Evolutionary conservation across 2,113 vertebrate species (phyloP).

Genomic region (Marmota flaviventris): DNA sequence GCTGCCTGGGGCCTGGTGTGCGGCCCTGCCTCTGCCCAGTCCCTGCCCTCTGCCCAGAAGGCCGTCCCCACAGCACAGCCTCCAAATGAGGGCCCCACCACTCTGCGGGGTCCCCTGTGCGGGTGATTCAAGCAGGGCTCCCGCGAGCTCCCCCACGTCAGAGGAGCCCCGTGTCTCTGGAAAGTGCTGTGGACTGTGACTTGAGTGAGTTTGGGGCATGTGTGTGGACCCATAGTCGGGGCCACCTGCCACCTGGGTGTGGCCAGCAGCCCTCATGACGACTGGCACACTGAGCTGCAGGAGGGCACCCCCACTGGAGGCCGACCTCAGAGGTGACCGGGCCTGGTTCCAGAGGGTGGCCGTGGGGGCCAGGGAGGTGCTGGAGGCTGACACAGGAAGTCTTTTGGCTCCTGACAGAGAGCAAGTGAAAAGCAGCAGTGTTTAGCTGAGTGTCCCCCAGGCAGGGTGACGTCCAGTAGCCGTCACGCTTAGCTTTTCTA

Average conservation of each 20-base stretch:
- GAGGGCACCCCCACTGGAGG: background rate
- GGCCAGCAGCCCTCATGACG: background rate
- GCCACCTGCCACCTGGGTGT: fast-evolving
- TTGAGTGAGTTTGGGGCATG: too few relatives aligned
- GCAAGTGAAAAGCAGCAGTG: too few relatives aligned
- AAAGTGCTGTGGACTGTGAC: fast-evolving
- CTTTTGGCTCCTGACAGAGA: background rate
- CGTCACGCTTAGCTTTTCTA: fast-evolving
- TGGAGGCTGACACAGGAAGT: background rate
- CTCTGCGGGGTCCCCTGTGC: fast-evolving
- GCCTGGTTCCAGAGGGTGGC: fast-evolving
- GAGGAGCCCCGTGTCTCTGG: background rate
- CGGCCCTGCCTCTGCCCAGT: background rate
- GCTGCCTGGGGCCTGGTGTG: background rate
- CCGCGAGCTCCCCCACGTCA: background rate
- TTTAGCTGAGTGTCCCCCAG: fast-evolving
- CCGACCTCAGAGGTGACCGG: background rate
- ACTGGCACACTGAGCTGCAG: background rate
- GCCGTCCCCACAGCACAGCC: background rate
- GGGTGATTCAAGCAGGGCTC: background rate
- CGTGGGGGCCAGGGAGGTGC: background rate
- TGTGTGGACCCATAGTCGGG: background rate
- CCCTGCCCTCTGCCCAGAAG: background rate
- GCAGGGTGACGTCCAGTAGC: fast-evolving
- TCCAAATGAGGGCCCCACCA: background rate